These are phyloP conservation scores for Axis porcinus DNA, from an alignment of 2,113 vertebrate species.

Conservation along the genomic window DNA sequence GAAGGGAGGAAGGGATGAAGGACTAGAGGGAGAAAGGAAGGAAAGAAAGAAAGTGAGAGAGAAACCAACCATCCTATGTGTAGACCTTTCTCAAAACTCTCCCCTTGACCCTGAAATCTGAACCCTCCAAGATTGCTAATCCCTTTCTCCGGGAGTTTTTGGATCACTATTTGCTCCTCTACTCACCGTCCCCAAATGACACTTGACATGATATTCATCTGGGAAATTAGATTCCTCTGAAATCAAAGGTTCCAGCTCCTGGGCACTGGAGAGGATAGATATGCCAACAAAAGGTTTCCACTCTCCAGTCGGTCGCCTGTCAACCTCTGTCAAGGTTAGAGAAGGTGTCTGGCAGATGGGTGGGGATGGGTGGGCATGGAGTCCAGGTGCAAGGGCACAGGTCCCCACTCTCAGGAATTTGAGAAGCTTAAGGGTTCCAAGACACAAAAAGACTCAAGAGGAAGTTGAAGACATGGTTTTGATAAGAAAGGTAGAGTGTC, in stretches of 20 bases:
- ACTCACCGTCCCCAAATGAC: background rate
- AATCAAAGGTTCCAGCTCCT: background rate
- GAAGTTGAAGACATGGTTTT: background rate
- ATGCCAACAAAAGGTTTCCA: background rate
- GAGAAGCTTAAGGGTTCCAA: background rate
- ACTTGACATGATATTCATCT: background rate
- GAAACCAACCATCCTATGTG: background rate
- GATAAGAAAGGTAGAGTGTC: background rate
- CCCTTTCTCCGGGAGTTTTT: background rate
- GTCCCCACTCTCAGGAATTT: background rate
- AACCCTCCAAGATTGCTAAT: background rate
- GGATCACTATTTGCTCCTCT: background rate
- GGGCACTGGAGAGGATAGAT: background rate
- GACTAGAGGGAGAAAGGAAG: background rate
- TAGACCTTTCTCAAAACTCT: background rate
- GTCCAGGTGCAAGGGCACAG: background rate
- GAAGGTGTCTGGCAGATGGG: background rate
- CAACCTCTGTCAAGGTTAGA: background rate
- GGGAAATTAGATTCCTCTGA: conserved; percentile 31
- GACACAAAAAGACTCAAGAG: background rate
- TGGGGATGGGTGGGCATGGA: background rate
- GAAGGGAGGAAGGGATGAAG: background rate
- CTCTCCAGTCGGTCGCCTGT: background rate
- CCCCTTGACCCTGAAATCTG: conserved; percentile 10
- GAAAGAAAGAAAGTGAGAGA: background rate